Evolutionary conservation across 2,113 vertebrate genomes (phyloP), one percentile per base, ranked within the genome.

Genomic region (Gracilinanus agilis): DNA sequence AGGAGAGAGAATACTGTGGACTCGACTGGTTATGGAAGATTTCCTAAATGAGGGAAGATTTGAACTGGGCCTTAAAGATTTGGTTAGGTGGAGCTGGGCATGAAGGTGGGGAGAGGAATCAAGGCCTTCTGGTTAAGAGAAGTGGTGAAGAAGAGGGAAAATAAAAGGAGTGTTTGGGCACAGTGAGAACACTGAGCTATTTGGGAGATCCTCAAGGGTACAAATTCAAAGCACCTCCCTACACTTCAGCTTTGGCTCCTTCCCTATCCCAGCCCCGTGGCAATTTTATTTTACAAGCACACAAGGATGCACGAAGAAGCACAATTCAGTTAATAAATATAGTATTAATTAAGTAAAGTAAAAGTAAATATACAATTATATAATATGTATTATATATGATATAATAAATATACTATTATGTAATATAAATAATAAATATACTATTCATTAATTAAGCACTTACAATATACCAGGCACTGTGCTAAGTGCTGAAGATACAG

Each of bases 101-200:
- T 1, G 61, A n/a, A 75, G 34, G 34, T 75, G 34, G 13, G 3
- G 16, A 19, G 34, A n/a, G 61, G 61, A 75, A 58, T 58, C 56
- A 58, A 27, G 56, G 25, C 56, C 25, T 58, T 58, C 56, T 58
- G 27, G 25, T 25, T 58, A 24, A 58, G 56, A 12, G 25, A 58
- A 75, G 16, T 75, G 61, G 19, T 13, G n/a, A 75, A 75, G 13
- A 75, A 34, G 13, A 34, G 3, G 29, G 16, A 4, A 67, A n/a
- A 75, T 75, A n/a, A 1, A 16, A 75, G 29, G 34, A n/a, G 13
- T n/a, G 13, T 75, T 6, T n/a, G 61, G 9, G 44, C 44, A 56
- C 24, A 1, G 54, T 9, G 21, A 10, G n/a, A 0, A 1, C 0
- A 2, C 55, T 6, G 27, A 16, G 0, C 53, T 16, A n/a, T 49